A percentile compares a stretch with the other conserved stretches of the same genome.
Conservation (phyloP, 2,888 invertebrate species). For the Gortyna flavago region DNA sequence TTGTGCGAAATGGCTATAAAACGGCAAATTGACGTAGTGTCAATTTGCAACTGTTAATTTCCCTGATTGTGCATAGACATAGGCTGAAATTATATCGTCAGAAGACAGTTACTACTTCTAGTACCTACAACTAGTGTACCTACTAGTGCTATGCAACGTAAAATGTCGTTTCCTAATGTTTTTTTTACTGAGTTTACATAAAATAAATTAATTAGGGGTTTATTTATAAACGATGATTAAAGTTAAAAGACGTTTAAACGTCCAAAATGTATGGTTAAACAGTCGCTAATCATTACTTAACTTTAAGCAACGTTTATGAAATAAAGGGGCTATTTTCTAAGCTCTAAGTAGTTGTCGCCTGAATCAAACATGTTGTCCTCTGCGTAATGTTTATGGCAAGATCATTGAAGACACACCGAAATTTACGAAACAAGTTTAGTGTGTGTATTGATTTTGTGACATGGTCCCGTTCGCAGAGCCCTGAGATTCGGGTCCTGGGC, state of each 20-base stretch:
- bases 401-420: slow-evolving; percentile 25
- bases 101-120: too few species aligned
- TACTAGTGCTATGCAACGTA: background rate
- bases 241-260: too few species aligned
- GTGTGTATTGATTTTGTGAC: slow-evolving; percentile 71
- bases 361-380: background rate
- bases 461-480: slow-evolving; percentile 45
- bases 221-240: too few species aligned
- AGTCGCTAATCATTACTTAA: background rate
- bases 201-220: background rate
- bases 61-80: background rate
- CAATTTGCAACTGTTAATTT: background rate
- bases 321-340: background rate
- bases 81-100: background rate
- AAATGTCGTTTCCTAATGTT: background rate
- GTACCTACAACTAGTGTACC: background rate
- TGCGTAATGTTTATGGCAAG: background rate
- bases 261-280: background rate
- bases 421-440: slow-evolving; percentile 40
- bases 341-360: background rate
- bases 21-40: too few species aligned
- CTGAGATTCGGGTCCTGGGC: slow-evolving; percentile 50
- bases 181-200: too few species aligned
- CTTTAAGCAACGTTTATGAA: background rate
- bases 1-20: background rate